Evolutionary conservation across 1,140 invertebrate genomes (phyloP).

Genomic region (Pseudomyrmex pallidus): DNA sequence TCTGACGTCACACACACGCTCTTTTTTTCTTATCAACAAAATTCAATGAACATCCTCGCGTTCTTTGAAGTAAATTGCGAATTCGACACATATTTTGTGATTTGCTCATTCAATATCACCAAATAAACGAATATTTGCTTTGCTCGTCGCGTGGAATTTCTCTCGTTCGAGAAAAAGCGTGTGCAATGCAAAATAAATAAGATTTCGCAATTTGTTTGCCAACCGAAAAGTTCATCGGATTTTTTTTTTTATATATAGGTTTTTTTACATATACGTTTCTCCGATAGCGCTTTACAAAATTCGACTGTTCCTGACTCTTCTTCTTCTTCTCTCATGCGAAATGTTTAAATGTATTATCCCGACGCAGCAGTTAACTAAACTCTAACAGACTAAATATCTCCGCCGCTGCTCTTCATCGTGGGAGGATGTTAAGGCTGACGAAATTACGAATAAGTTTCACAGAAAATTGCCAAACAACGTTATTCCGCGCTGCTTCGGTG

Average conservation of each 20-base stretch:
- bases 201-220: too few species aligned
- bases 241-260: too few species aligned
- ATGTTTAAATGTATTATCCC: conserved; percentile 52
- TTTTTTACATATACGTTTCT: background rate
- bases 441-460: conserved; percentile 64
- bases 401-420: conserved; percentile 38
- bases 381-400: conserved; percentile 64
- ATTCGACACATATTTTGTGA: too few species aligned
- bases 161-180: too few species aligned
- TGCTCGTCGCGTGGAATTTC: too few species aligned
- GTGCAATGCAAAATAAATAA: too few species aligned
- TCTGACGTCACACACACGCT: background rate
- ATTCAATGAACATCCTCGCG: conserved; percentile 4
- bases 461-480: conserved; percentile 56
- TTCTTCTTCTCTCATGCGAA: conserved; percentile 7
- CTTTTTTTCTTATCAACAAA: background rate
- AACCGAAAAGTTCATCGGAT: too few species aligned
- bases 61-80: background rate
- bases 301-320: conserved; percentile 42
- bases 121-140: too few species aligned
- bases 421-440: conserved; percentile 54
- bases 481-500: conserved; percentile 18
- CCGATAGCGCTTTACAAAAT: conserved; percentile 3
- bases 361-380: conserved; percentile 60
- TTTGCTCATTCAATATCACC: too few species aligned